Conservation (phyloP, 2,797 vertebrate species). For the Enteromius viviparus region DNA sequence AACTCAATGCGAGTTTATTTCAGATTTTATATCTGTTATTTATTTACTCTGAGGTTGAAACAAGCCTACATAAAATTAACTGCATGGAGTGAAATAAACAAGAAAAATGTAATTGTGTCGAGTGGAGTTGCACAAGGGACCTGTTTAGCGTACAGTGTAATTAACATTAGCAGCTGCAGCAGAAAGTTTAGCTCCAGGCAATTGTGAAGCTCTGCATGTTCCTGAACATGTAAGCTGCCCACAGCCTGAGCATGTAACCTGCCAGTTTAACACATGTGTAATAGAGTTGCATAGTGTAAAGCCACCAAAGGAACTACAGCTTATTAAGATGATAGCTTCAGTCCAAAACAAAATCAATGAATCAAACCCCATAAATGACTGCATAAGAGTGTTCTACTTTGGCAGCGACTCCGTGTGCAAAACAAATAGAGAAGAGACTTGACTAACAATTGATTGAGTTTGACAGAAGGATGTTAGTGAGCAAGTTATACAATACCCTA, state of each 20-base stretch:
- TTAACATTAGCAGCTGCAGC: constrained; percentile 25
- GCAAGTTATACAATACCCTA: not conserved
- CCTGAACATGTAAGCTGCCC: constrained; percentile 14
- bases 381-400: not conserved
- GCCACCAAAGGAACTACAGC: not conserved
- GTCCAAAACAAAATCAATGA: not conserved
- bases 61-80: not conserved
- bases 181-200: not conserved
- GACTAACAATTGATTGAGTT: not conserved
- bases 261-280: not conserved
- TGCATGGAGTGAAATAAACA: not conserved
- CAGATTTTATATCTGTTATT: not conserved
- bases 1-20: not conserved
- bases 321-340: not conserved
- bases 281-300: not conserved
- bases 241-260: constrained; percentile 9
- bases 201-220: not conserved
- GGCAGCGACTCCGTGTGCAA: not conserved
- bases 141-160: constrained; percentile 8
- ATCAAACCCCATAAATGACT: not conserved
- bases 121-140: constrained; percentile 22
- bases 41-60: not conserved
- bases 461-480: not conserved
- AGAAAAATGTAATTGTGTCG: not conserved
- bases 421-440: not conserved